Evolutionary conservation across 2,888 invertebrate species (phyloP), one percentile per base, ranked within the genome.

Genomic region (Ophioninae sp.): DNA sequence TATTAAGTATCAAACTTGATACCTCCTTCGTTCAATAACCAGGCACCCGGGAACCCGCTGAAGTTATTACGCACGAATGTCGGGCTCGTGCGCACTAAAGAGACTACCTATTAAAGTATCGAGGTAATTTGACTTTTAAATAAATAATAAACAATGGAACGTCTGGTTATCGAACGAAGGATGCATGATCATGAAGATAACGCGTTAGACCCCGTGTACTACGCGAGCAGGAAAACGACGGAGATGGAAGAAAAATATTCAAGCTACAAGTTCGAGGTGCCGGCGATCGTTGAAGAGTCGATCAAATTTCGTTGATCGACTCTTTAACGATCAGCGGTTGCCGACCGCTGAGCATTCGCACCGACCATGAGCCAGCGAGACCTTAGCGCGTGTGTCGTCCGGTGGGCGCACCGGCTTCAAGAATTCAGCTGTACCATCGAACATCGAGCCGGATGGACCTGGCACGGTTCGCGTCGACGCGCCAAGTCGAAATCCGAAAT

Each of bases 181-280:
- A n/a, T n/a, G n/a, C n/a, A n/a, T n/a, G n/a, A 70, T n/a, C 37
- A 57, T 37, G 57, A 70, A 6, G 70, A 70, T n/a, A 57, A 57
- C 8, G 7, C 7, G 13, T 57, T 59, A n/a, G 39, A 70, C 8
- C 70, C 30, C 2, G 37, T 70, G 13, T 70, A 30, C n/a, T 57
- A 57, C 7, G 70, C 70, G 10, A 70, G 70, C 37, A 37, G 39
- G 0, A 70, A 70, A 30, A 70, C 68, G 20, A 68, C 68, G 20
- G 44, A n/a, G 20, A 6, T 21, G 7, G 44, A 68, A 68, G 44
- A 68, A 20, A 17, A 6, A 68, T 68, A 68, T 44, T 20, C 68
- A 10, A 68, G 68, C 50, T 68, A 50, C 17, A 50, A 50, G 68
- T 44, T 68, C 8, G 68, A 50, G 50, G 68, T 68, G n/a, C 21